Evolutionary conservation across 2,888 invertebrate genomes (phyloP).

Genomic region (Flabesymbios commensalis): DNA sequence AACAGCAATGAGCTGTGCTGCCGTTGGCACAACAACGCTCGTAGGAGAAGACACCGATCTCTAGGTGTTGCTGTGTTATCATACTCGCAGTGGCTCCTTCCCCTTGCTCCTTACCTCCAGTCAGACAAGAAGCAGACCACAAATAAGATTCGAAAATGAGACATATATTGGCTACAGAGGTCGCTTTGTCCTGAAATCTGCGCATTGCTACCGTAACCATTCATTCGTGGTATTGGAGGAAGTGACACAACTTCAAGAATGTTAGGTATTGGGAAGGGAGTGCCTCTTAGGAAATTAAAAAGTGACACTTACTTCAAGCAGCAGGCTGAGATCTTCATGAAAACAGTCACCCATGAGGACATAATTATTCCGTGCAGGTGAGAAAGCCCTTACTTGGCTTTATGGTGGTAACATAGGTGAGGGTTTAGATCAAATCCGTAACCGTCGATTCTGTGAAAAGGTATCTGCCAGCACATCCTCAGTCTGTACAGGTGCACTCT

Average conservation of each 20-base stretch:
- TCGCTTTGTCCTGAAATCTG: constrained; percentile 23
- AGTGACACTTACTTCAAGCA: too few relatives aligned
- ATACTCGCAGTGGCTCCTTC: constrained; percentile 13
- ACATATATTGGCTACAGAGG: constrained; percentile 23
- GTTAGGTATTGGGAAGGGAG: too few relatives aligned
- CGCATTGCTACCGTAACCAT: constrained; percentile 12
- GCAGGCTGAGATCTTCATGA: too few relatives aligned
- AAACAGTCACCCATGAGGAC: too few relatives aligned
- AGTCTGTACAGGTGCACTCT: constrained; percentile 29
- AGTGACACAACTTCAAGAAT: constrained; percentile 36
- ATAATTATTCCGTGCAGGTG: constrained; percentile 1
- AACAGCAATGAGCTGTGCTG: constrained; percentile 27
- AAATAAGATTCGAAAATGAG: constrained; percentile 24
- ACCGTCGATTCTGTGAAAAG: constrained; percentile 22
- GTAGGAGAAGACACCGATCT: constrained; percentile 45
- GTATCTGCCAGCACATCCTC: constrained; percentile 14
- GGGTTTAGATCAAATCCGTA: neutral
- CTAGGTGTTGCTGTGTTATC: constrained; percentile 35
- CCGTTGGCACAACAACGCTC: constrained; percentile 17
- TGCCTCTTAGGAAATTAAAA: too few relatives aligned
- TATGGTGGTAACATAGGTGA: neutral
- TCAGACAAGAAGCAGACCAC: neutral
- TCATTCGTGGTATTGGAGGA: constrained; percentile 34
- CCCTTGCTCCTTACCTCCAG: constrained; percentile 27
- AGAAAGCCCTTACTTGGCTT: neutral